Evolutionary conservation across 2,797 vertebrate genomes (phyloP), one percentile per base, ranked within the genome.

Genomic region (Xenentodon cancila): DNA sequence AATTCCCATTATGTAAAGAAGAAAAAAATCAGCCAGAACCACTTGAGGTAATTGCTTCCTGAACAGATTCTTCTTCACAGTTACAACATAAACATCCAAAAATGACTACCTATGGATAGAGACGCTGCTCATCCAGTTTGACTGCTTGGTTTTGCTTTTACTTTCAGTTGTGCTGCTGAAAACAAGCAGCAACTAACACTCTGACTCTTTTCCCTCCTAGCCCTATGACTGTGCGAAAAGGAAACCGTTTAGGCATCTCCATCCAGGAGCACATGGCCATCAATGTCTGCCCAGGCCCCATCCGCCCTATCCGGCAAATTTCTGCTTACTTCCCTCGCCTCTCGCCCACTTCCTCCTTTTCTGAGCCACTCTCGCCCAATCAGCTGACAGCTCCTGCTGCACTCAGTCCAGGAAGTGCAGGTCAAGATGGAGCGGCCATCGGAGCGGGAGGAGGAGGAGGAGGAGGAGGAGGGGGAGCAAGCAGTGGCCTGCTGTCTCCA

Each of bases 231-330:
- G 93, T 87, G 34, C 82, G 84, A 4, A 93, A 91, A 81, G 91
- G 92, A 48, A 93, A 89, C 71, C 74, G 87, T 59, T 88, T 94
- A 66, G 92, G 64, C 88, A 91, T 95, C 87, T 92, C 92, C 91
- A 94, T 95, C 86, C 94, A 92, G 93, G 95, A 95, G 86, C 93
- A 96, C 91, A 94, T 95, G 95, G 95, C 95, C 77, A 95, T 95
- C 21, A 82, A 95, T 0, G 94, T 95, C 68, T 95, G 93, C 54
- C 94, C 94, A 0, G 94, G 95, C 2, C 94, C 94, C 63, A 95
- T 95, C 70, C 92, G 86, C 30, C 95, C 95, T 59, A 95, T 95
- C 71, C 90, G 65, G 7, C 94, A 94, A 75, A 95, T 96, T 67
- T 95, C 95, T 0, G 89, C 93, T 78, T 95, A 95, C 86, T 96